Conservation (phyloP, 2,888 invertebrate genomes). For the Ophonus ardosiacus region DNA sequence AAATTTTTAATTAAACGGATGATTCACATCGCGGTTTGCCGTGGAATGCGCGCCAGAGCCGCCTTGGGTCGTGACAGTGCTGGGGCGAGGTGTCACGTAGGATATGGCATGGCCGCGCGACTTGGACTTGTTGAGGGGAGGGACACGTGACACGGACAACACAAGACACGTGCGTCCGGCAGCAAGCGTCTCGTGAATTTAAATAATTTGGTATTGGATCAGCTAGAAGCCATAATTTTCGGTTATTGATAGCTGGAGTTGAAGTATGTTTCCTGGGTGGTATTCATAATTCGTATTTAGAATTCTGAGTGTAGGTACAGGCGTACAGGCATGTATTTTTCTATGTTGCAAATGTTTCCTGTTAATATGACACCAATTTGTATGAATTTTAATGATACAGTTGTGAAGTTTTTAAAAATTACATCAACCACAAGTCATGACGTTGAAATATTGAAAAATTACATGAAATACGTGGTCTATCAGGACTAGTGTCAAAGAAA, state of each 20-base stretch:
- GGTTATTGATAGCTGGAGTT: slow-evolving; percentile 24
- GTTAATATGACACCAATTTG: too few relatives aligned
- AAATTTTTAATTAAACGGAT: slow-evolving; percentile 57
- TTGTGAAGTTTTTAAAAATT: too few relatives aligned
- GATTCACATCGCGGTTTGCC: slow-evolving; percentile 53
- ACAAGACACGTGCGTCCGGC: slow-evolving; percentile 55
- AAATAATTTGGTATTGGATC: slow-evolving; percentile 35
- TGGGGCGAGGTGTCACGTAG: slow-evolving; percentile 40
- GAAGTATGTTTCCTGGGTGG: not conserved
- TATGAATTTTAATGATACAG: too few relatives aligned
- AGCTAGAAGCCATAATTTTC: not conserved
- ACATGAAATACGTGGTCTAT: too few relatives aligned
- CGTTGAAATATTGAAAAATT: too few relatives aligned
- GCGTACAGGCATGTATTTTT: too few relatives aligned
- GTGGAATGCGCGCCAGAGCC: slow-evolving; percentile 36
- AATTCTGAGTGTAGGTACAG: too few relatives aligned
- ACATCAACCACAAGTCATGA: too few relatives aligned
- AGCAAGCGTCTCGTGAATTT: slow-evolving; percentile 34
- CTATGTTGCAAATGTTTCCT: too few relatives aligned
- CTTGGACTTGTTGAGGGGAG: not conserved
- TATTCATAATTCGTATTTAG: too few relatives aligned
- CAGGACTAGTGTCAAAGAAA: too few relatives aligned
- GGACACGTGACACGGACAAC: slow-evolving; percentile 38
- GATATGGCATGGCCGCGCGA: not conserved
- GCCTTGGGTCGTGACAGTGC: slow-evolving; percentile 9